Base-by-base conservation (phyloP, 2,113 vertebrate species). In the Nematolebias whitei region DNA sequence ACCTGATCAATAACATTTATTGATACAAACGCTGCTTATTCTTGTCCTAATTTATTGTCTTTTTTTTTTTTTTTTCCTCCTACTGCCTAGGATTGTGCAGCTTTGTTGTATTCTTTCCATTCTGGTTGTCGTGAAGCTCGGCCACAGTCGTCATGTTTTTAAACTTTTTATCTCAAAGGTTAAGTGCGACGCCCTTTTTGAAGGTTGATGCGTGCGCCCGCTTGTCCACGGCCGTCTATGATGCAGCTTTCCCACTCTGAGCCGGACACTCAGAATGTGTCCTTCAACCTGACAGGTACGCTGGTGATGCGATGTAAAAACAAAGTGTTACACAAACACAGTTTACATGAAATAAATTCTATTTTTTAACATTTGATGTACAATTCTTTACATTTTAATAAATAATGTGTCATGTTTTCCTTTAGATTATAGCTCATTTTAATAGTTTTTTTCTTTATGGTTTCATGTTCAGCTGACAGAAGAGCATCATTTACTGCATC, bases 331-430 rank as follows among this genome's bases (percentile, higher is more conserved):
- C 53, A 24, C 2, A 3, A 64, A 47, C 59, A 50, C 68, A 50
- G 45, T 77, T 83, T 61, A 39, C 52, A 59, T 74, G 4, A 74
- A 88, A 90, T 87, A 87, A 89, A 90, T 78, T 40, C 57, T 88
- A 84, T 86, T 86, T 89, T 89, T 29, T 63, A 29, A 79, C 13
- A 16, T 1, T 6, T 39, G 45, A 20, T 65, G 66, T 39, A 26
- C 2, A 29, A 29, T 44, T 40, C 20, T 40, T 24, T 39, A 11
- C 12, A 19, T 20, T 2, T 20, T 58, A 18, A 0, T 4, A n/a
- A n/a, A n/a, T n/a, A n/a, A n/a, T n/a, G n/a, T n/a, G n/a, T n/a
- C n/a, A n/a, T n/a, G 16, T 54, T 20, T 10, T 55, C 6, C 9
- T 35, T 35, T 35, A 35, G 32, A 35, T 35, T 35, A 2, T 35